Evolutionary conservation across 2,888 invertebrate genomes (phyloP).

Genomic region (Erannis defoliaria): DNA sequence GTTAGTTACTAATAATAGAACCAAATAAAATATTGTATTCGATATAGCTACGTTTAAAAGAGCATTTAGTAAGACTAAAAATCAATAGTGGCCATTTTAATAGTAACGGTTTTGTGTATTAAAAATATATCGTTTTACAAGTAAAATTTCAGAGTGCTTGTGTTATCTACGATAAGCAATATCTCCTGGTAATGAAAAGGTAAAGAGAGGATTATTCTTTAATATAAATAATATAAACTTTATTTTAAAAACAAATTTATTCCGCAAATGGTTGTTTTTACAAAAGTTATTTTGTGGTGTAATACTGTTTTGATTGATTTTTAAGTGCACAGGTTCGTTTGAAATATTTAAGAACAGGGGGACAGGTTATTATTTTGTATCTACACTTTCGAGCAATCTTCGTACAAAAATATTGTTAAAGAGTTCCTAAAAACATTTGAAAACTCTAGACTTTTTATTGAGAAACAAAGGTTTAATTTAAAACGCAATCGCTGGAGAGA

Average conservation of each 20-base stretch:
- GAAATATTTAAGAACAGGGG: background rate
- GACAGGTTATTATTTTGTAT: slow-evolving; percentile 19
- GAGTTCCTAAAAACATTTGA: slow-evolving; percentile 18
- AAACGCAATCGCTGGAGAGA: too few relatives aligned
- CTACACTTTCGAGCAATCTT: slow-evolving; percentile 23
- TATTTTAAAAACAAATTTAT: background rate
- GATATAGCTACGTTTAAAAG: too few relatives aligned
- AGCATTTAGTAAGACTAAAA: background rate
- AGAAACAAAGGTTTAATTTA: background rate
- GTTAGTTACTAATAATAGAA: background rate
- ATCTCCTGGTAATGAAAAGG: background rate
- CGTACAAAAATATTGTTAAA: slow-evolving; percentile 35
- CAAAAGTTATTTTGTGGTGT: background rate
- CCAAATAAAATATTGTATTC: too few relatives aligned
- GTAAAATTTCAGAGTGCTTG: background rate
- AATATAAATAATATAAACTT: slow-evolving; percentile 22
- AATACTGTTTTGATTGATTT: slow-evolving; percentile 1
- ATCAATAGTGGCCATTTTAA: background rate
- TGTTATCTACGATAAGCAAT: background rate
- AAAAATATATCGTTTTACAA: background rate
- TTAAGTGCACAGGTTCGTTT: background rate
- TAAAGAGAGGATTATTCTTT: background rate
- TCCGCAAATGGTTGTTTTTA: too few relatives aligned
- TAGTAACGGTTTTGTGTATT: background rate
- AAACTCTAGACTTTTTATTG: background rate